phyloP scores from a whole-genome alignment of 2,888 invertebrate genomes.

The Hecatera dysodea region DNA sequence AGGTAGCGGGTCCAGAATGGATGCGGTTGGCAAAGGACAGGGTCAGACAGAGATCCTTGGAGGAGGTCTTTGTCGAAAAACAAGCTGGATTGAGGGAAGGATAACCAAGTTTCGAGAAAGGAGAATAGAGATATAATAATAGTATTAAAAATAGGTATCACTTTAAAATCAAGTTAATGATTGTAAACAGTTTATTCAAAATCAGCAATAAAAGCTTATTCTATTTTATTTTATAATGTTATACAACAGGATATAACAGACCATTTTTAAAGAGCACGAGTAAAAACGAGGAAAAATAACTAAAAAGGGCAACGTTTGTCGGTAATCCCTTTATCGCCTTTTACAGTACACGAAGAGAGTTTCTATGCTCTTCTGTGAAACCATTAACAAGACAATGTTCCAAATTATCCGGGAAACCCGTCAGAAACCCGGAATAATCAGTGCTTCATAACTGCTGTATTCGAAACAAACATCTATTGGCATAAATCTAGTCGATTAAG shows the following conservation, averaged over 20 bases:
- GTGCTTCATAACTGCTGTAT: conserved; percentile 46
- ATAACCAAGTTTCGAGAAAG: no score
- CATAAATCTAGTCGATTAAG: conserved; percentile 69
- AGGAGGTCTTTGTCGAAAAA: no score
- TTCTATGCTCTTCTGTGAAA: background rate
- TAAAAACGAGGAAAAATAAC: conserved; percentile 1
- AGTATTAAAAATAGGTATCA: no score
- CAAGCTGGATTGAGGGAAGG: no score
- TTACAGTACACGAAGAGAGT: background rate
- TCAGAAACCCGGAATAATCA: conserved; percentile 16
- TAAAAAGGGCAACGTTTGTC: conserved; percentile 2
- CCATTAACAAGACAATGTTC: background rate
- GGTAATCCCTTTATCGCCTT: conserved; percentile 40
- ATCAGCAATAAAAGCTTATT: no score
- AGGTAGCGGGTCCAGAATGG: no score
- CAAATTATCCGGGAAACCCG: background rate
- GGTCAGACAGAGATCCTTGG: no score
- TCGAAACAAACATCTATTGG: conserved; percentile 44
- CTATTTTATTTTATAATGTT: no score
- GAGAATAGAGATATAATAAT: no score
- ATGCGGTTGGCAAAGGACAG: no score
- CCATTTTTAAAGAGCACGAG: background rate
- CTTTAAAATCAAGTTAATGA: no score
- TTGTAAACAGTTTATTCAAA: no score
- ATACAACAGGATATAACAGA: background rate